A percentile compares a stretch with the other conserved stretches of the same genome.
phyloP scores from a whole-genome alignment of 2,888 invertebrate species.

The Philaethria dido region DNA sequence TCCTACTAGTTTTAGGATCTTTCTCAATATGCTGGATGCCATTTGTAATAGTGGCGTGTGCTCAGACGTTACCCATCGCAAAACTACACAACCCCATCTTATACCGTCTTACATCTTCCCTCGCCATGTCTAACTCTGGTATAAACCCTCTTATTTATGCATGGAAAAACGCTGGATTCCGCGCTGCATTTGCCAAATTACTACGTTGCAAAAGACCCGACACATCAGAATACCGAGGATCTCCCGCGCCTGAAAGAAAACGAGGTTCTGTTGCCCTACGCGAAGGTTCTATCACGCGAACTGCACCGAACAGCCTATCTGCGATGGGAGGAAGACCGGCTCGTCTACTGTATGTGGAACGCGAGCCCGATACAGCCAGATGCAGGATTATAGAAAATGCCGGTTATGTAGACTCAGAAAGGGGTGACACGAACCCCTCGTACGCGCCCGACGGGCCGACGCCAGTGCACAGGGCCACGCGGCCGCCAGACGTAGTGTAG shows the following conservation, averaged over 20 bases:
- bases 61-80: slow-evolving; percentile 82
- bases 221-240: slow-evolving; percentile 79
- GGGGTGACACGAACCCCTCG: slow-evolving; percentile 75
- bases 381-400: slow-evolving; percentile 81
- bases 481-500: slow-evolving; percentile 67
- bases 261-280: slow-evolving; percentile 77
- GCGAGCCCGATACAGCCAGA: slow-evolving; percentile 63
- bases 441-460: slow-evolving; percentile 77
- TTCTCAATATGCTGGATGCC: slow-evolving; percentile 93
- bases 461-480: slow-evolving; percentile 64
- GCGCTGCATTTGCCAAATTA: slow-evolving; percentile 87
- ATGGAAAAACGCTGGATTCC: slow-evolving; percentile 92
- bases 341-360: slow-evolving; percentile 68
- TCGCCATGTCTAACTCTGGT: slow-evolving; percentile 91
- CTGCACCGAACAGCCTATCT: slow-evolving; percentile 63
- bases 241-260: slow-evolving; percentile 82
- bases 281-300: slow-evolving; percentile 72
- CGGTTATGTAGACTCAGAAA: slow-evolving; percentile 73
- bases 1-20: slow-evolving; percentile 89
- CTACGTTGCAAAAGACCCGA: slow-evolving; percentile 87
- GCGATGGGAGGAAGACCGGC: slow-evolving; percentile 73
- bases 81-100: slow-evolving; percentile 80
- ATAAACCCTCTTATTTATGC: slow-evolving; percentile 93
- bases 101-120: slow-evolving; percentile 86
- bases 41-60: slow-evolving; percentile 87